These are phyloP conservation scores for Drosophila seguyi DNA, from an alignment of 1,140 invertebrate genomes.

Conservation along the genomic window DNA sequence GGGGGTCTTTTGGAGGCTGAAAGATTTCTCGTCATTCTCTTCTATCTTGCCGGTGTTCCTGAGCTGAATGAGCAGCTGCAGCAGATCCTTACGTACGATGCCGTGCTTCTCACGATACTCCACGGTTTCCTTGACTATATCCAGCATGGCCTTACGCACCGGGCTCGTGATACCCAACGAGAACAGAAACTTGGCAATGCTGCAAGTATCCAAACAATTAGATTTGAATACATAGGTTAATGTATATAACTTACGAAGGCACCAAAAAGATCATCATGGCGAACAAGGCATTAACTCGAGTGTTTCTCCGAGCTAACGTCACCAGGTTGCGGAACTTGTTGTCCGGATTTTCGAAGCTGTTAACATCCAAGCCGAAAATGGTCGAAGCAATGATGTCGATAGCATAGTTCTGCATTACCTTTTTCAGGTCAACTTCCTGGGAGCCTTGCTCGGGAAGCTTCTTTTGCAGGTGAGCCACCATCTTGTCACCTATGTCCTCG, in stretches of 20 bases:
- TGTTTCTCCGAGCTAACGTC: conserved; percentile 11
- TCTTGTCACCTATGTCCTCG: conserved; percentile 82
- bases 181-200: conserved; percentile 54
- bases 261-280: conserved; percentile 65
- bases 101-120: conserved; percentile 86
- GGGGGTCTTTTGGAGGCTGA: conserved; percentile 53
- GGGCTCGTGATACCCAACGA: conserved; percentile 53
- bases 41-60: conserved; percentile 85
- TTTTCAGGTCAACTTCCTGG: conserved; percentile 64
- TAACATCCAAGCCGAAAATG: conserved; percentile 74
- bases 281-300: conserved; percentile 29
- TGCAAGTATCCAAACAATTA: conserved; percentile 11
- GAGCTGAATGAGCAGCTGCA: conserved; percentile 87
- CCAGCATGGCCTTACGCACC: conserved; percentile 43
- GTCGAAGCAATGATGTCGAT: conserved; percentile 75
- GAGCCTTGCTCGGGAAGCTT: conserved; percentile 43
- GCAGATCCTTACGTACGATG: conserved; percentile 86
- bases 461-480: conserved; percentile 69
- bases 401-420: conserved; percentile 65
- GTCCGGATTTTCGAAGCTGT: conserved; percentile 69
- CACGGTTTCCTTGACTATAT: conserved; percentile 86
- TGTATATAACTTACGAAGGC: conserved; percentile 74
- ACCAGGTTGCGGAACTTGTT: conserved; percentile 67
- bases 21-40: conserved; percentile 57
- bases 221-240: too few relatives aligned